Evolutionary conservation across 2,797 vertebrate genomes (phyloP).

Genomic region (Halcyon smyrnensis): DNA sequence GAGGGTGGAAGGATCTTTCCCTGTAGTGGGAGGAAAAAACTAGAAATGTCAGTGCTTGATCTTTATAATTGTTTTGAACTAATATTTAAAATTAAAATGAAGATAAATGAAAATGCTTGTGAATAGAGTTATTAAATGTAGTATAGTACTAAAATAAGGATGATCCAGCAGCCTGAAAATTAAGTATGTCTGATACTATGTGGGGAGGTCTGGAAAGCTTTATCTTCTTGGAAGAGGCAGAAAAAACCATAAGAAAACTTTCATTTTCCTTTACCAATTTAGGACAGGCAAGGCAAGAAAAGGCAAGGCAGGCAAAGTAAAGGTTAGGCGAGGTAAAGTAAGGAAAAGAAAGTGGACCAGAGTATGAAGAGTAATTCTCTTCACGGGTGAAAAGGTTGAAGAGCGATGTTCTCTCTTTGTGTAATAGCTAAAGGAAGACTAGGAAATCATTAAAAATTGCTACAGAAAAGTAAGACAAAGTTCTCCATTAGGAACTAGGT

Average conservation of each 20-base stretch:
- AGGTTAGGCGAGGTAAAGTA: neutral
- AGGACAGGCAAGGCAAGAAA: neutral
- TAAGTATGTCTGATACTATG: conserved; percentile 6
- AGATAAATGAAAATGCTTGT: conserved; percentile 12
- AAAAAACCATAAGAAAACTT: conserved; percentile 14
- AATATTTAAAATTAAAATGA: conserved; percentile 34
- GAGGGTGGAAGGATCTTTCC: conserved; percentile 16
- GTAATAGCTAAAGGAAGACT: neutral
- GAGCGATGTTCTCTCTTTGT: neutral
- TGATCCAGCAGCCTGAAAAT: neutral
- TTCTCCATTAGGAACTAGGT: neutral
- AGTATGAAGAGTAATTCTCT: neutral
- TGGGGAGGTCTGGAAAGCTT: conserved; percentile 32
- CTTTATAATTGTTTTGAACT: conserved; percentile 27
- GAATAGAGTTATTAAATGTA: conserved; percentile 13
- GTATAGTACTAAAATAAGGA: neutral
- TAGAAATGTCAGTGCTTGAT: conserved; percentile 28
- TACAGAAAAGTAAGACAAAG: neutral
- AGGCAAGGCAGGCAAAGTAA: neutral
- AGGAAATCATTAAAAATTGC: neutral
- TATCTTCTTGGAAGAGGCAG: conserved; percentile 5
- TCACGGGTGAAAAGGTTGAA: neutral
- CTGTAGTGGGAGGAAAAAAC: conserved; percentile 13
- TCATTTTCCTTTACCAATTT: neutral
- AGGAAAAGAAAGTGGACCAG: neutral